Conservation (phyloP, 2,113 vertebrate genomes). For the Amazona guildingii region DNA sequence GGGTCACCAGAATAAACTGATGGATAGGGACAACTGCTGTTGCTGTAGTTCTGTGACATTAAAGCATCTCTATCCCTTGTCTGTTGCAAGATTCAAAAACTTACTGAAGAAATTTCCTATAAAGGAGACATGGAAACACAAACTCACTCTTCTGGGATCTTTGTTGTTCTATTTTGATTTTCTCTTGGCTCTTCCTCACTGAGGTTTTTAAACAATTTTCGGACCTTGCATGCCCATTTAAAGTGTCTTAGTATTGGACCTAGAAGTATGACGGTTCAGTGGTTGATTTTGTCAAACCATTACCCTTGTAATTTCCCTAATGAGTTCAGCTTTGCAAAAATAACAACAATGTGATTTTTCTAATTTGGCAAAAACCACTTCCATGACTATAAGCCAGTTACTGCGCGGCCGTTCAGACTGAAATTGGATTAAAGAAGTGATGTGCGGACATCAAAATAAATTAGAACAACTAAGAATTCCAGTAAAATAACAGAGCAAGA, state of each 20-base stretch:
- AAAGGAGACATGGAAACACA: neutral
- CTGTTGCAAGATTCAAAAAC: neutral
- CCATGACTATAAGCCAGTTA: neutral
- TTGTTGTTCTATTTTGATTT: neutral
- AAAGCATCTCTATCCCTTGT: neutral
- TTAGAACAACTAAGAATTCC: conserved; percentile 38
- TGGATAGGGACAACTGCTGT: neutral
- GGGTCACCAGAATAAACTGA: neutral
- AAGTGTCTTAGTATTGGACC: neutral
- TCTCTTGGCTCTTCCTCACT: neutral
- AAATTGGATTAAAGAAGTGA: conserved; percentile 52
- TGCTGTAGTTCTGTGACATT: neutral
- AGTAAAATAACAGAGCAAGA: conserved; percentile 42
- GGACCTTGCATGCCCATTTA: conserved; percentile 8
- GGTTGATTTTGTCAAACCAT: neutral
- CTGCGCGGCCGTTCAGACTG: neutral
- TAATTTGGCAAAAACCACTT: neutral
- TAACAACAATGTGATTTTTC: conserved; percentile 12
- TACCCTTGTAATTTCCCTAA: neutral
- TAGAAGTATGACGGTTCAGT: neutral
- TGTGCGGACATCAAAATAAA: conserved; percentile 46
- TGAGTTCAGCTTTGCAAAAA: conserved; percentile 24
- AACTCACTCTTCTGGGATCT: neutral
- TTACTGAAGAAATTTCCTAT: conserved; percentile 39
- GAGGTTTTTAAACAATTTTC: conserved; percentile 14